phyloP scores from a whole-genome alignment of 2,113 vertebrate genomes.

The Thryonomys swinderianus region DNA sequence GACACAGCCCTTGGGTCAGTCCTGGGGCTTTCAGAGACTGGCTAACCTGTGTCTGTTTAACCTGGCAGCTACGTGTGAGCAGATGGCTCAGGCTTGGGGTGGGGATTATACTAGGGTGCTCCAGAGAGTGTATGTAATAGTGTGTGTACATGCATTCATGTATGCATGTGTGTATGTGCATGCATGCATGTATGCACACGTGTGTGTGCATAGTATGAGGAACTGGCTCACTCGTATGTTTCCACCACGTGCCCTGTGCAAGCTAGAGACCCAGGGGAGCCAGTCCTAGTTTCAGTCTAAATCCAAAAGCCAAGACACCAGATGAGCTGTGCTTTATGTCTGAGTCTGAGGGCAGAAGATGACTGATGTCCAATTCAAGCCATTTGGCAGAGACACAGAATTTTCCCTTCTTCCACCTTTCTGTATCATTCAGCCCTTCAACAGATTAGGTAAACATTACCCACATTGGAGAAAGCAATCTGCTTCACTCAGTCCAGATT shows the following conservation, averaged over 20 bases:
- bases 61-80: slow-evolving; percentile 52
- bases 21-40: neutral
- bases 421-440: neutral
- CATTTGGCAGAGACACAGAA: neutral
- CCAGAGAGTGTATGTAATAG: neutral
- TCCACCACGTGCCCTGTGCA: neutral
- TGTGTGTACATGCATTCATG: too few relatives aligned
- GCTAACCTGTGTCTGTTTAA: neutral
- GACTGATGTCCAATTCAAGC: neutral
- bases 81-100: neutral
- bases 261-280: neutral
- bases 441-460: neutral
- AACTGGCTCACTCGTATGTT: neutral
- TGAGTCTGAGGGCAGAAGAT: neutral
- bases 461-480: neutral
- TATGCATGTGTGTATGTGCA: neutral
- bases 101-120: too few relatives aligned
- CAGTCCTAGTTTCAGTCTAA: neutral
- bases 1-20: slow-evolving; percentile 15
- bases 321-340: neutral
- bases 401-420: neutral
- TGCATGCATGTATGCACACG: neutral
- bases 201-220: neutral
- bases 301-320: neutral
- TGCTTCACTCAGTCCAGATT: neutral